A percentile compares a stretch with the other conserved stretches of the same genome.
phyloP scores from a whole-genome alignment of 2,888 invertebrate species.

The Pseudolycoriella hygida region DNA sequence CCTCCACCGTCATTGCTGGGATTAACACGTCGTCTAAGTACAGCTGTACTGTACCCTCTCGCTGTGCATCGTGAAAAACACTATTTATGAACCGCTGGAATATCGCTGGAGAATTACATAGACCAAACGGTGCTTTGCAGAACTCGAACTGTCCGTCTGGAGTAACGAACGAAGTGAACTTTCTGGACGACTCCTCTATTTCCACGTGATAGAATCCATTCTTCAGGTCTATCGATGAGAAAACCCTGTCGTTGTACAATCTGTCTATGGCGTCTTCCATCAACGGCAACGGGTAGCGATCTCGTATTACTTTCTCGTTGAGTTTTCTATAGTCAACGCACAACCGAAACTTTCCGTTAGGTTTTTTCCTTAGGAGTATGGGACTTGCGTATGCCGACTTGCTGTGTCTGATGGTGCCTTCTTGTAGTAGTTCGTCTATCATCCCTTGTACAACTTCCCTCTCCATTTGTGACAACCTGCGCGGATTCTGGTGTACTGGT shows the following conservation, averaged over 20 bases:
- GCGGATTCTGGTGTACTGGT: too few species aligned
- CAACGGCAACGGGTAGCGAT: too few species aligned
- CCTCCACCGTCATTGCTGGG: not conserved
- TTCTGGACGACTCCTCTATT: slow-evolving; percentile 13
- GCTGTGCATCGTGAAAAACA: slow-evolving; percentile 6
- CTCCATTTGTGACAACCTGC: too few species aligned
- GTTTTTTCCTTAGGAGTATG: too few species aligned
- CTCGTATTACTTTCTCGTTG: too few species aligned
- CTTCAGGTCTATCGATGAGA: slow-evolving; percentile 17
- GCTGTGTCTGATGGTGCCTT: too few species aligned
- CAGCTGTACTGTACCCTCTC: not conserved
- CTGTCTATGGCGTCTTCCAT: not conserved
- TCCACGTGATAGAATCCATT: slow-evolving; percentile 20
- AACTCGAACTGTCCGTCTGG: slow-evolving; percentile 23
- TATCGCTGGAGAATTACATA: slow-evolving; percentile 20
- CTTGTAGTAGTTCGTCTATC: too few species aligned
- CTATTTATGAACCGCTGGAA: slow-evolving; percentile 16
- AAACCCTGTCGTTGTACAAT: slow-evolving; percentile 12
- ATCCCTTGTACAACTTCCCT: too few species aligned
- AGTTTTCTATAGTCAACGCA: too few species aligned
- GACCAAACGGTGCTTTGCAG: slow-evolving; percentile 20
- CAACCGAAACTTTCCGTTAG: too few species aligned
- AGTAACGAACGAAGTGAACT: slow-evolving; percentile 23
- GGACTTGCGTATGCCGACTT: too few species aligned
- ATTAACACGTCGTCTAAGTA: slow-evolving; percentile 11